Conservation (phyloP, 2,797 vertebrate species). For the Cichlasoma orientale region DNA sequence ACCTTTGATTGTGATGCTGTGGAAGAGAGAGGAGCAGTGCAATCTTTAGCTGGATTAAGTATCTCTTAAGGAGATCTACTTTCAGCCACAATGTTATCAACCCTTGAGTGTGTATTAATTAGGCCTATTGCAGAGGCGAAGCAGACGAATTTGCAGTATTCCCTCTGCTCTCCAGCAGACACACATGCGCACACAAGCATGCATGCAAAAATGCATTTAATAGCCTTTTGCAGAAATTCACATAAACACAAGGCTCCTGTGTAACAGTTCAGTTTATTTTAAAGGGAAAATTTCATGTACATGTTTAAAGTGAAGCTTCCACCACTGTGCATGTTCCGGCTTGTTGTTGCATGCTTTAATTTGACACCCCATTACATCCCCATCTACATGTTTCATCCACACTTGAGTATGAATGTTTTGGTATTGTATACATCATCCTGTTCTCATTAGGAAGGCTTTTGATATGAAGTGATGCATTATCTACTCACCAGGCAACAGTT, state of each 20-base stretch:
- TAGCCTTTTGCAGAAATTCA: slow-evolving; percentile 28
- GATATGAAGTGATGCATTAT: slow-evolving; percentile 82
- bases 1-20: slow-evolving; percentile 79
- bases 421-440: slow-evolving; percentile 72
- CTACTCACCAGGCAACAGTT: slow-evolving; percentile 68
- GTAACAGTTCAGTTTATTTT: slow-evolving; percentile 24
- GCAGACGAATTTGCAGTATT: slow-evolving; percentile 58
- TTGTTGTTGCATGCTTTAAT: slow-evolving; percentile 55
- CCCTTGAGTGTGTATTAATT: slow-evolving; percentile 83
- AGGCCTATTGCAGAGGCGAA: slow-evolving; percentile 75
- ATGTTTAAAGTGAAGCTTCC: slow-evolving; percentile 37
- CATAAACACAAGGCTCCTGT: slow-evolving; percentile 23
- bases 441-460: slow-evolving; percentile 79
- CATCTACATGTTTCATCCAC: slow-evolving; percentile 65
- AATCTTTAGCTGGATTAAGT: slow-evolving; percentile 84
- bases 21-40: slow-evolving; percentile 69
- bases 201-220: slow-evolving; percentile 1
- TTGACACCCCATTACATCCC: slow-evolving; percentile 67
- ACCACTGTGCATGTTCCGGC: slow-evolving; percentile 37
- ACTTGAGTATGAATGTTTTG: slow-evolving; percentile 67
- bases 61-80: slow-evolving; percentile 85
- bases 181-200: slow-evolving; percentile 16
- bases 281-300: not conserved
- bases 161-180: slow-evolving; percentile 38
- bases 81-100: slow-evolving; percentile 82